Evolutionary conservation across 2,797 vertebrate species (phyloP).

Genomic region (Eulemur albifrons): DNA sequence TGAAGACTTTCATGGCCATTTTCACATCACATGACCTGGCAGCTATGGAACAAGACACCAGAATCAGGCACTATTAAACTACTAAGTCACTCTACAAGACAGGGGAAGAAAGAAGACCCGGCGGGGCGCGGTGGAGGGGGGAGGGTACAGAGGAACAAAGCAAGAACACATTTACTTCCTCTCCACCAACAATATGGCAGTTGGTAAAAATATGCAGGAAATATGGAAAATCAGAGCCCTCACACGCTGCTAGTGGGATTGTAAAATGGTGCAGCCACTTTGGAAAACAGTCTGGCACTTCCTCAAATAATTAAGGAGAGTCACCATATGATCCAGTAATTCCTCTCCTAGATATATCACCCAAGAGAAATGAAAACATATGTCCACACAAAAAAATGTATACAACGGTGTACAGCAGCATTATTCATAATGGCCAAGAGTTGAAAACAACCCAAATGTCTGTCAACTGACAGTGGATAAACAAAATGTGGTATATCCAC

Average conservation of each 20-base stretch:
- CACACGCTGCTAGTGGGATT: not conserved
- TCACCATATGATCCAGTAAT: not conserved
- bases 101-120: not conserved
- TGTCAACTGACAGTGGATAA: not conserved
- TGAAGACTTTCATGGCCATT: not conserved
- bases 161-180: not conserved
- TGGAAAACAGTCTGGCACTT: not conserved
- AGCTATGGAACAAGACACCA: not conserved
- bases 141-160: not conserved
- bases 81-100: not conserved
- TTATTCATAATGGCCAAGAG: conserved; percentile 15
- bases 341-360: not conserved
- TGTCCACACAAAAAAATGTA: not conserved
- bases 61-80: not conserved
- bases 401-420: not conserved
- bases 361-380: not conserved
- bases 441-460: not conserved
- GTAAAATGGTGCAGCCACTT: not conserved
- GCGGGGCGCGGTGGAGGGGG: no score
- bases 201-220: not conserved
- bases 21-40: not conserved
- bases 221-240: not conserved
- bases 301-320: not conserved
- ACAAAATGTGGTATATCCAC: not conserved
- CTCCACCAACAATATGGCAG: not conserved